Evolutionary conservation across 2,888 invertebrate species (phyloP), one percentile per base, ranked within the genome.

Genomic region (Parochlus steinenii): DNA sequence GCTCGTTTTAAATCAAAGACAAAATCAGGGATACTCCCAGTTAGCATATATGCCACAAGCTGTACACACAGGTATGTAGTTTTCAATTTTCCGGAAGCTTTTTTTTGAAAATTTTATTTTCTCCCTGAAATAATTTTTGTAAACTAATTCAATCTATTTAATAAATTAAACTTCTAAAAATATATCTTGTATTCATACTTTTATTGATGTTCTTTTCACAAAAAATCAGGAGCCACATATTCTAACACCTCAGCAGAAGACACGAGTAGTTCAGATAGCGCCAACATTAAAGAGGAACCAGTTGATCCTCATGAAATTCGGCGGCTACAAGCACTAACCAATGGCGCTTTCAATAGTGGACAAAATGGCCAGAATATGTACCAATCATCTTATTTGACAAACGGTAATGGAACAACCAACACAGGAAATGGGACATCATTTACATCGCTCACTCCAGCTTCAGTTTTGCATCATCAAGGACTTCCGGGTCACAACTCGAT

Each of bases 21-120:
- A n/a, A n/a, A n/a, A n/a, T n/a, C n/a, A n/a, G n/a, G 47, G 50
- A 5, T 58, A 58, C 47, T 72, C 76, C 3, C 60, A n/a, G n/a
- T n/a, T 87, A 39, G 82, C 85, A 12, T 87, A 87, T 50, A 86
- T 89, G 83, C 89, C 89, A 2, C 89, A 89, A 57, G 83, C 86
- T 14, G 86, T 87, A 4, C n/a, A n/a, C n/a, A 81, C 34, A 34
- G 34, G 34, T 34, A n/a, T n/a, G n/a, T n/a, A n/a, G n/a, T n/a
- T n/a, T n/a, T n/a, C n/a, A n/a, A n/a, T n/a, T n/a, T n/a, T n/a
- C n/a, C n/a, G n/a, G n/a, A n/a, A n/a, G n/a, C n/a, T n/a, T n/a
- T n/a, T n/a, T n/a, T n/a, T n/a, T n/a, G n/a, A n/a, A n/a, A n/a
- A n/a, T n/a, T n/a, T n/a, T n/a, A n/a, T n/a, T n/a, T n/a, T n/a